Evolutionary conservation across 2,797 vertebrate species (phyloP).

Genomic region (Chanos chanos): DNA sequence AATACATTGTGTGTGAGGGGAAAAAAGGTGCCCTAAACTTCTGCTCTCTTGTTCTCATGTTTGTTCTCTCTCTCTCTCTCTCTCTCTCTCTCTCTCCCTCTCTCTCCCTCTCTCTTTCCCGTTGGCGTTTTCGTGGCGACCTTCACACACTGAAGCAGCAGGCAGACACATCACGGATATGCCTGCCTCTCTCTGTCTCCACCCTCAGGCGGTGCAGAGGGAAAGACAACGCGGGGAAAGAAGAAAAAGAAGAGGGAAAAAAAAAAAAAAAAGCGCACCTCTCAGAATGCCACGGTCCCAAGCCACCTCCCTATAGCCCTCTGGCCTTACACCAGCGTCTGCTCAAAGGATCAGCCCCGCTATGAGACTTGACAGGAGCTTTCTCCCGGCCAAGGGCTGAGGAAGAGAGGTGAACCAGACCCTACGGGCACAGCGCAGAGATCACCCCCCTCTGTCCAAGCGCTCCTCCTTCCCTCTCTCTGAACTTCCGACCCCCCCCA

Average conservation of each 20-base stretch:
- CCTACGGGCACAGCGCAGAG: slow-evolving; percentile 25
- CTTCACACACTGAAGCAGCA: slow-evolving; percentile 68
- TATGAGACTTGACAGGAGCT: slow-evolving; percentile 76
- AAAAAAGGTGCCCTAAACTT: not conserved
- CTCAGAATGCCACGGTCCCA: slow-evolving; percentile 68
- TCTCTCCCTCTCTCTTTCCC: slow-evolving; percentile 35
- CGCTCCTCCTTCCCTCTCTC: slow-evolving; percentile 25
- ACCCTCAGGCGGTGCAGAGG: slow-evolving; percentile 51
- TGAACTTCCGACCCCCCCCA: slow-evolving; percentile 7
- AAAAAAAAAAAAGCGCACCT: slow-evolving; percentile 47
- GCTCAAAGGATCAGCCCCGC: slow-evolving; percentile 65
- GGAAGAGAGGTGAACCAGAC: slow-evolving; percentile 43
- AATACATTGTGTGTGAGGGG: not conserved
- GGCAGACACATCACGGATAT: slow-evolving; percentile 54
- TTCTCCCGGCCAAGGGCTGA: slow-evolving; percentile 66
- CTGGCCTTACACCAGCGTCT: slow-evolving; percentile 62
- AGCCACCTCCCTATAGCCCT: slow-evolving; percentile 54
- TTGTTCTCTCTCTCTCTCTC: slow-evolving; percentile 33
- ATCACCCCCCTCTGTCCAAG: slow-evolving; percentile 24
- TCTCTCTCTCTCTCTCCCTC: slow-evolving; percentile 21
- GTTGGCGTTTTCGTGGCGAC: slow-evolving; percentile 68
- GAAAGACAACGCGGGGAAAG: slow-evolving; percentile 74
- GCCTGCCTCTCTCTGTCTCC: slow-evolving; percentile 34
- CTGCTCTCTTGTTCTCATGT: slow-evolving; percentile 25
- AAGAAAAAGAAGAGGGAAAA: slow-evolving; percentile 19